Evolutionary conservation across 2,888 invertebrate genomes (phyloP).

Genomic region (Chloroclystis v-ata): DNA sequence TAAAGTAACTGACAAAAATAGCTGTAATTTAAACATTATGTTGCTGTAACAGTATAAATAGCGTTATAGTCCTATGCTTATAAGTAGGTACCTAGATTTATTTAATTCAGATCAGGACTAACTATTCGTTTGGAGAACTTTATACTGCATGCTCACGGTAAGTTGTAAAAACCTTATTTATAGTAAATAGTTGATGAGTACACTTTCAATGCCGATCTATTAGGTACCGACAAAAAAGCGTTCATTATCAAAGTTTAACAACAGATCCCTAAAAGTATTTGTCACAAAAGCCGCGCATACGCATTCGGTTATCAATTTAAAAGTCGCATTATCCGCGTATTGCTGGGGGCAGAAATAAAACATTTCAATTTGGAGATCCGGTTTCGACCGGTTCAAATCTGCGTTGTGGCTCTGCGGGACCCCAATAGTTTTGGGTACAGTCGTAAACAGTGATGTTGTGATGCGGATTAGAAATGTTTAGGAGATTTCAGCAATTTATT

Average conservation of each 20-base stretch:
- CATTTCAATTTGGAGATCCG: constrained; percentile 78
- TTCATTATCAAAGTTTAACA: not conserved
- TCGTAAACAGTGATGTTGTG: constrained; percentile 32
- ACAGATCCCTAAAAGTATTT: constrained; percentile 35
- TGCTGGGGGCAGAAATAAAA: constrained; percentile 70
- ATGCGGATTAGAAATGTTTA: constrained; percentile 10
- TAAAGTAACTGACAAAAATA: no score
- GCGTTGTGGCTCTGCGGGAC: constrained; percentile 72
- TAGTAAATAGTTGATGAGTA: no score
- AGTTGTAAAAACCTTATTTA: no score
- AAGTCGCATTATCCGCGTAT: constrained; percentile 70
- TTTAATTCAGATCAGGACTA: no score
- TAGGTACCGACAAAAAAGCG: no score
- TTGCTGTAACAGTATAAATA: no score
- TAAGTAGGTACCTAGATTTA: no score
- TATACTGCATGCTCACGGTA: no score
- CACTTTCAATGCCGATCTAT: no score
- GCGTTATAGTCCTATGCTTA: no score
- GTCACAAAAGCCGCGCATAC: constrained; percentile 55
- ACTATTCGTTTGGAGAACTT: no score
- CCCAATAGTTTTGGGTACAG: constrained; percentile 67
- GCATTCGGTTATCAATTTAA: constrained; percentile 75
- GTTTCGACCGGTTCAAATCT: constrained; percentile 70
- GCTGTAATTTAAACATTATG: no score
- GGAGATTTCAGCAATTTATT: constrained; percentile 15